Evolutionary conservation across 2,113 vertebrate species (phyloP), one percentile per base, ranked within the genome.

Genomic region (Siniperca chuatsi): DNA sequence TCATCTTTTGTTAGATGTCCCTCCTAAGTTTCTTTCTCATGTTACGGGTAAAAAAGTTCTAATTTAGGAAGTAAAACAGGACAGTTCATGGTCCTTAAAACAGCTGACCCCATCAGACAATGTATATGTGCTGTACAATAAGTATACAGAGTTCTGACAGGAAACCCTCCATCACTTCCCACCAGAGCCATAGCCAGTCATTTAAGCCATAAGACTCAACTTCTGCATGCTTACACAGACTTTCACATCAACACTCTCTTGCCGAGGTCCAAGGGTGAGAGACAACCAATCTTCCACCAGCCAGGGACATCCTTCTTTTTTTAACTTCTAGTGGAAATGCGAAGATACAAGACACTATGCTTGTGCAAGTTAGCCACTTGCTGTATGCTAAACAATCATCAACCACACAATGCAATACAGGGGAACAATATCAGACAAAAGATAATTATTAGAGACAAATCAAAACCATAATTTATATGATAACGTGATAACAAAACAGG

Each of bases 181-280:
- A 29, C 46, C 61, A 79, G 64, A 29, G 29, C 29, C 29, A 40
- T 8, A 40, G 6, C 9, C 37, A 52, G 40, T 65, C 3, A 20
- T 72, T 29, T 69, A 55, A 64, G 35, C 21, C 50, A 18, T 12
- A 29, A 69, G 18, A 21, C 58, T 82, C 46, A 73, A 79, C 69
- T 67, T 62, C 70, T 62, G 6, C 65, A 37, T 62, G 79, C 16
- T 79, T 40, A 68, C 55, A 50, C 74, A 74, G 23, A 79, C 77
- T 50, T 82, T 84, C 29, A 65, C 54, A 55, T 60, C 65, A 57
- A 29, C 52, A 40, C 44, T 37, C 57, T 68, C 9, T 35, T 1
- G 33, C 54, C 1, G 16, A 72, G 70, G 75, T 86, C 73, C 86
- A 78, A 84, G 54, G 44, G 50, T 71, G 12, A 67, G 10, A 61